phyloP scores from a whole-genome alignment of 2,888 invertebrate genomes.

The Frankliniella intonsa region DNA sequence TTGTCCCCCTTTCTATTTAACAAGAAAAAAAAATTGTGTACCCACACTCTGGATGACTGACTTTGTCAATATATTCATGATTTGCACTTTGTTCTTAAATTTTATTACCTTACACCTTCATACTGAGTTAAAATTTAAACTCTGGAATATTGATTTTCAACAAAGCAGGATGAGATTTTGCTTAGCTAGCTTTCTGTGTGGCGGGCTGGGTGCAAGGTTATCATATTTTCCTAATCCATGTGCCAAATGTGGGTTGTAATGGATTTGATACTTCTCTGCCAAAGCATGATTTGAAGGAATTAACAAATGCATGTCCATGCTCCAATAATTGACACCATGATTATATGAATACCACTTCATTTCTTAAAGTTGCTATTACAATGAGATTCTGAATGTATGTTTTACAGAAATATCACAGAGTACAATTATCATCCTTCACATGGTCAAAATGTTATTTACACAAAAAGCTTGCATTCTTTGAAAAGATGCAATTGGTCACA shows the following conservation, averaged over 20 bases:
- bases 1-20: background rate
- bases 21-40: background rate
- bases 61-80: slow-evolving; percentile 12
- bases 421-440: background rate
- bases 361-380: background rate
- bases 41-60: background rate
- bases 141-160: no score
- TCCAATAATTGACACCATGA: no score
- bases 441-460: background rate
- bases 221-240: no score
- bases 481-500: background rate
- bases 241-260: no score
- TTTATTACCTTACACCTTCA: background rate
- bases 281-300: background rate
- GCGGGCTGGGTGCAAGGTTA: no score
- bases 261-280: no score
- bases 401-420: slow-evolving; percentile 9
- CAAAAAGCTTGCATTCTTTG: background rate
- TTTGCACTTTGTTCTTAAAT: background rate
- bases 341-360: background rate
- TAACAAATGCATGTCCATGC: background rate
- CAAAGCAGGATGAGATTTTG: no score
- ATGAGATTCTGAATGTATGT: background rate
- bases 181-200: no score
- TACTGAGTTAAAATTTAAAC: no score